These are phyloP conservation scores for Samia ricini DNA, from an alignment of 1,140 invertebrate genomes.

Conservation along the genomic window DNA sequence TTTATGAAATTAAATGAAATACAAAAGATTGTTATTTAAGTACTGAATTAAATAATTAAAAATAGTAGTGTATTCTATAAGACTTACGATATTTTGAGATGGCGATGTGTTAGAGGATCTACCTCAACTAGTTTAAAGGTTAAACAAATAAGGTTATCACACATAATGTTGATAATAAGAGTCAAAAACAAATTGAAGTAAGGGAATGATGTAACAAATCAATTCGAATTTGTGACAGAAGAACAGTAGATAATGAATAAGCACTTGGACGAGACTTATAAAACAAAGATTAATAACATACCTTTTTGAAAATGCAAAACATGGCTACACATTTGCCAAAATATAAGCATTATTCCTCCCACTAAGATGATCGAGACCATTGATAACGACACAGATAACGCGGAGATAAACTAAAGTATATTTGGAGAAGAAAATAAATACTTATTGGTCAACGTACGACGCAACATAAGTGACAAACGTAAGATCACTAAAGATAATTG, in stretches of 20 bases:
- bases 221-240: not conserved
- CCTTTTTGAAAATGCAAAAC: constrained; percentile 70
- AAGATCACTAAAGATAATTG: constrained; percentile 14
- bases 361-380: constrained; percentile 53
- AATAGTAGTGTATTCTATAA: no score
- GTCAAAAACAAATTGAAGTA: constrained; percentile 13
- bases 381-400: constrained; percentile 67
- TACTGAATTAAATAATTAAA: no score
- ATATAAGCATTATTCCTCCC: constrained; percentile 40
- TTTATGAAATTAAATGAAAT: no score
- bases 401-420: constrained; percentile 55
- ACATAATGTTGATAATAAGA: constrained; percentile 21
- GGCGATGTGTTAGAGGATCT: not conserved
- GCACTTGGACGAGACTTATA: constrained; percentile 9
- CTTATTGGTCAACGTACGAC: constrained; percentile 40
- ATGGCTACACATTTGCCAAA: constrained; percentile 28
- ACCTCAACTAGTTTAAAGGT: constrained; percentile 16
- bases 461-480: constrained; percentile 28
- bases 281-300: constrained; percentile 42
- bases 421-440: constrained; percentile 39
- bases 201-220: constrained; percentile 27
- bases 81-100: not conserved
- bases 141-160: constrained; percentile 36
- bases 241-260: not conserved
- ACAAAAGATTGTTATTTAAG: no score